phyloP scores from a whole-genome alignment of 2,797 vertebrate genomes.

The Lutjanus argentimaculatus region DNA sequence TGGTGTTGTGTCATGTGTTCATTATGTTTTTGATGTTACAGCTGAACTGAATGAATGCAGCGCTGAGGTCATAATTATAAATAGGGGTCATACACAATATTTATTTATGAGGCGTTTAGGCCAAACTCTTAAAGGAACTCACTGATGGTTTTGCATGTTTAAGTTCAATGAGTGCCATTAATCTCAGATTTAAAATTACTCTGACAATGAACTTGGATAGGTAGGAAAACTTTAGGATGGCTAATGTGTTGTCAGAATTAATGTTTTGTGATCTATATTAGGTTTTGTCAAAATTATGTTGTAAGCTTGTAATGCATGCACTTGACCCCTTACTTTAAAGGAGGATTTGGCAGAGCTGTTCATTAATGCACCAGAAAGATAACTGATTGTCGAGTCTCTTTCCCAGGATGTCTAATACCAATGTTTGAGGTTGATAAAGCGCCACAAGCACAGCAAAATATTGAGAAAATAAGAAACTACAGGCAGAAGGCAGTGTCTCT shows the following conservation, averaged over 20 bases:
- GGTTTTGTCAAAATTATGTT: background rate
- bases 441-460: too few relatives aligned
- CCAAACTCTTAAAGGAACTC: constrained; percentile 15
- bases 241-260: too few relatives aligned
- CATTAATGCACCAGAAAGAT: too few relatives aligned
- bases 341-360: too few relatives aligned
- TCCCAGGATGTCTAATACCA: too few relatives aligned
- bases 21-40: constrained; percentile 48
- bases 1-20: constrained; percentile 37
- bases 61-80: constrained; percentile 42
- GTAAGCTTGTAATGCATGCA: background rate
- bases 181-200: background rate
- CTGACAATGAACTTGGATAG: too few relatives aligned
- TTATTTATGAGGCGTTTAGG: constrained; percentile 35
- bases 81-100: background rate
- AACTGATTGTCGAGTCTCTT: too few relatives aligned
- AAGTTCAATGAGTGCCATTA: background rate
- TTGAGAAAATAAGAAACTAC: too few relatives aligned
- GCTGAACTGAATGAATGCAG: constrained; percentile 30
- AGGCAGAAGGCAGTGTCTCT: too few relatives aligned
- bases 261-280: background rate
- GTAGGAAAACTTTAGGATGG: background rate
- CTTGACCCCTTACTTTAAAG: background rate
- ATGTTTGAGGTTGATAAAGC: too few relatives aligned
- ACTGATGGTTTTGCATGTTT: constrained; percentile 4